Evolutionary conservation across 1,140 invertebrate genomes (phyloP).

Genomic region (Drosophila sucinea): DNA sequence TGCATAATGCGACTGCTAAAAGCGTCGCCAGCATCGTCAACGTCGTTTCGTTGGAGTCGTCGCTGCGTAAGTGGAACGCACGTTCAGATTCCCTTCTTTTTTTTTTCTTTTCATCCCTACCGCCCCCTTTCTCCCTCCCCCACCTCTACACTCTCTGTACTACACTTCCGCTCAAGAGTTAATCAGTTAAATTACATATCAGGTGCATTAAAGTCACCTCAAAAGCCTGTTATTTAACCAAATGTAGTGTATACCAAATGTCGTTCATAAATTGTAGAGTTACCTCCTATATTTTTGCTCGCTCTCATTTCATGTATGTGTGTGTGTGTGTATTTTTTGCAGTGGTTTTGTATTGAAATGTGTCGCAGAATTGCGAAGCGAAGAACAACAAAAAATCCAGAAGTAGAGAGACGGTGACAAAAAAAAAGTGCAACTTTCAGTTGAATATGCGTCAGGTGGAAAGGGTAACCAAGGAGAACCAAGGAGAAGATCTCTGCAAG

Average conservation of each 20-base stretch:
- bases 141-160: not conserved
- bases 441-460: conserved; percentile 49
- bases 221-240: not conserved
- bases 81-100: conserved; percentile 12
- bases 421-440: conserved; percentile 45
- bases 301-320: not conserved
- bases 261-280: not conserved
- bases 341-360: conserved; percentile 45
- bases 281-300: not conserved
- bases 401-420: not conserved
- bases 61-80: conserved; percentile 48
- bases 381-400: conserved; percentile 6
- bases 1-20: conserved; percentile 62
- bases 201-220: not conserved
- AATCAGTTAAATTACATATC: not conserved
- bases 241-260: not conserved
- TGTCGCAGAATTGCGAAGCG: conserved; percentile 27
- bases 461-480: conserved; percentile 3
- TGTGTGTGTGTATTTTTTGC: conserved; percentile 1
- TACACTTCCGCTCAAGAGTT: not conserved
- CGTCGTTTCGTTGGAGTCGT: conserved; percentile 16
- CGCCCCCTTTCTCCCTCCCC: too few species aligned
- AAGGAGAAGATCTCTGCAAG: conserved; percentile 5
- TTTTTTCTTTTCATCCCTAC: not conserved
- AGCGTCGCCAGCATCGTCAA: conserved; percentile 39